phyloP scores from a whole-genome alignment of 2,113 vertebrate genomes.

The Labeo catla region DNA sequence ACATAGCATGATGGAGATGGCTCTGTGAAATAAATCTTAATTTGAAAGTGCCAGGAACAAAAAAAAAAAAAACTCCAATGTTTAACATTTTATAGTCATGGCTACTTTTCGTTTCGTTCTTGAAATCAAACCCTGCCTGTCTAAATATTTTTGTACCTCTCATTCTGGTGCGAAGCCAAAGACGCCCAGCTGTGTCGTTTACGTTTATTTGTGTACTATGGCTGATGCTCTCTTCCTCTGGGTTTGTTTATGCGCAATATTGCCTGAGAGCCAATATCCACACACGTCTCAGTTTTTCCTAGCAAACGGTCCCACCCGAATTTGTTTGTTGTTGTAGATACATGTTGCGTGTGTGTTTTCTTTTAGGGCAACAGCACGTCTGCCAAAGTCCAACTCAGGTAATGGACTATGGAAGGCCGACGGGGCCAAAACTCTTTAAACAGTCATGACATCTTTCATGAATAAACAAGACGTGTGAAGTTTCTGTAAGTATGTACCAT shows the following conservation, averaged over 20 bases:
- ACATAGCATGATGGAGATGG: neutral
- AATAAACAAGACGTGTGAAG: too few relatives aligned
- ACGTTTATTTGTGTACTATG: constrained; percentile 34
- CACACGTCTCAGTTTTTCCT: constrained; percentile 58
- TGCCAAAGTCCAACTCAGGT: constrained; percentile 57
- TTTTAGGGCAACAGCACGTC: constrained; percentile 44
- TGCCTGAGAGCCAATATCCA: constrained; percentile 51
- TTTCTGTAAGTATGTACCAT: neutral
- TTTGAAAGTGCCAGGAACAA: neutral
- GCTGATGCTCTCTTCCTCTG: constrained; percentile 44
- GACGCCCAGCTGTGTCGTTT: neutral
- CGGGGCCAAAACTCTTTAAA: too few relatives aligned
- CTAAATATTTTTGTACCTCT: constrained; percentile 11
- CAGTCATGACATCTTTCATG: too few relatives aligned
- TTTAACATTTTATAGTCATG: neutral
- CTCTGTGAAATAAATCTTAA: neutral
- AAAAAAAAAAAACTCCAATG: neutral
- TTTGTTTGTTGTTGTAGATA: constrained; percentile 60
- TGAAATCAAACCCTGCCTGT: constrained; percentile 12
- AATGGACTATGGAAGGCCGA: neutral
- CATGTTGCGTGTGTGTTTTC: constrained; percentile 55
- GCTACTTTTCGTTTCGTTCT: neutral
- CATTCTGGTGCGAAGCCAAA: neutral
- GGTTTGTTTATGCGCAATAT: constrained; percentile 52
- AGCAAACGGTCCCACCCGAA: constrained; percentile 44